Percentiles rank a stretch among this genome's conserved stretches.
Evolutionary conservation across 2,113 vertebrate species (phyloP).

Genomic region (Danionella cerebrum): DNA sequence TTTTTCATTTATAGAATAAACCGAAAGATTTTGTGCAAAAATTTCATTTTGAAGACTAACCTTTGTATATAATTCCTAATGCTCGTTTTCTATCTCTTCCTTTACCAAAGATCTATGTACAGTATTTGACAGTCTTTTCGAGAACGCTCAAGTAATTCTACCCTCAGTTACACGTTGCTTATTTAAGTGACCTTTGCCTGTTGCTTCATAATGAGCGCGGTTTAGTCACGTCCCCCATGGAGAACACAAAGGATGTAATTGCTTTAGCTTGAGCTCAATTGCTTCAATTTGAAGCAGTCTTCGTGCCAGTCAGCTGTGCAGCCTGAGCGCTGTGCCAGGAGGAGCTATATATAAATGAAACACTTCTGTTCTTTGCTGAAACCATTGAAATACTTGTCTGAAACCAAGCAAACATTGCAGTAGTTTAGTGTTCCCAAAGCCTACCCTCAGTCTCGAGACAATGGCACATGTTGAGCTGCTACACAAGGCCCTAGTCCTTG

Average conservation of each 20-base stretch:
- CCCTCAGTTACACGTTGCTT: not conserved
- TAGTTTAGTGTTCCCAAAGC: not conserved
- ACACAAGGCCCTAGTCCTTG: not conserved
- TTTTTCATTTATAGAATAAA: too few relatives aligned
- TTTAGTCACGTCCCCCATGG: slow-evolving; percentile 10
- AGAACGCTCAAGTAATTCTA: not conserved
- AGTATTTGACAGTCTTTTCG: too few relatives aligned
- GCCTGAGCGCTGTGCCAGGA: not conserved
- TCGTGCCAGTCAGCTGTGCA: slow-evolving; percentile 20
- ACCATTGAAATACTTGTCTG: not conserved
- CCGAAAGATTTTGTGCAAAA: too few relatives aligned
- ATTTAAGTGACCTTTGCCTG: not conserved
- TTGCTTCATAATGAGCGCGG: slow-evolving; percentile 12
- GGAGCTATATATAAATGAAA: not conserved
- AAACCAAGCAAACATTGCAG: not conserved
- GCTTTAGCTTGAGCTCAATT: slow-evolving; percentile 20
- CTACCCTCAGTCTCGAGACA: not conserved
- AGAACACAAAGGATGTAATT: slow-evolving; percentile 19
- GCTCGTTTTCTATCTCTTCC: too few relatives aligned
- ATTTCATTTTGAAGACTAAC: too few relatives aligned
- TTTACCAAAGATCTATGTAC: too few relatives aligned
- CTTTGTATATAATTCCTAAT: too few relatives aligned
- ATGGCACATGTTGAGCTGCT: not conserved
- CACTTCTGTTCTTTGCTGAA: not conserved
- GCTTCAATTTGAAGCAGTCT: slow-evolving; percentile 15